Evolutionary conservation across 1,140 invertebrate genomes (phyloP).

Genomic region (Panonychus citri): DNA sequence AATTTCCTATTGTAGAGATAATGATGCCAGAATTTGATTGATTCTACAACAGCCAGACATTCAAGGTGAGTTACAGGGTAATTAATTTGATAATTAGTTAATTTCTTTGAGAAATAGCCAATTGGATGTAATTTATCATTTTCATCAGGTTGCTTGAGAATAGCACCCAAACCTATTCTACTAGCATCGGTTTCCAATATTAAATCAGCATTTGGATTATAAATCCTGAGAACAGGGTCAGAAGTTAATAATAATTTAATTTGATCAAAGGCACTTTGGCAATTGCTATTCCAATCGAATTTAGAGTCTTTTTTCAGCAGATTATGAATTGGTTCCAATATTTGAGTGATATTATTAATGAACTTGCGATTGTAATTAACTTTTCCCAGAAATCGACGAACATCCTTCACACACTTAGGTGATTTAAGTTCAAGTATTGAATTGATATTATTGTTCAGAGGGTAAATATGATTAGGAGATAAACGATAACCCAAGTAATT

Average conservation of each 20-base stretch:
- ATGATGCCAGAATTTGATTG: conserved; percentile 26
- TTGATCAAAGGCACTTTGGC: conserved; percentile 7
- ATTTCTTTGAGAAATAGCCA: conserved; percentile 23
- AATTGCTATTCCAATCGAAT: conserved; percentile 11
- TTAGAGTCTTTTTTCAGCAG: conserved; percentile 15
- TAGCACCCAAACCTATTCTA: conserved; percentile 7
- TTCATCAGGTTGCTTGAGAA: conserved; percentile 12
- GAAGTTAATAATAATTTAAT: conserved; percentile 8
- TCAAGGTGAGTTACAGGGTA: conserved; percentile 32
- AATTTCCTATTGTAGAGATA: conserved; percentile 26
- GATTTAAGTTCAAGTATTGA: not conserved
- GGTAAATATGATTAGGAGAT: not conserved
- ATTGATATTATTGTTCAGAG: conserved; percentile 1
- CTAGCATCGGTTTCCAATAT: conserved; percentile 10
- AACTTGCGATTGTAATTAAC: conserved; percentile 26
- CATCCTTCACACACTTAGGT: not conserved
- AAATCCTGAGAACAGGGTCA: conserved; percentile 4
- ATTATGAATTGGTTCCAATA: conserved; percentile 12
- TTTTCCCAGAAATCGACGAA: conserved; percentile 25
- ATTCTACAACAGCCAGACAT: conserved; percentile 26
- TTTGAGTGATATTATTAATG: conserved; percentile 19
- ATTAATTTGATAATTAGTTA: conserved; percentile 25
- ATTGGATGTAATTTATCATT: conserved; percentile 25
- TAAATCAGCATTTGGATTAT: conserved; percentile 1
- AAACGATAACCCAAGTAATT: conserved; percentile 11